Evolutionary conservation across 2,113 vertebrate species (phyloP).

Genomic region (Aleadryas rufinucha): DNA sequence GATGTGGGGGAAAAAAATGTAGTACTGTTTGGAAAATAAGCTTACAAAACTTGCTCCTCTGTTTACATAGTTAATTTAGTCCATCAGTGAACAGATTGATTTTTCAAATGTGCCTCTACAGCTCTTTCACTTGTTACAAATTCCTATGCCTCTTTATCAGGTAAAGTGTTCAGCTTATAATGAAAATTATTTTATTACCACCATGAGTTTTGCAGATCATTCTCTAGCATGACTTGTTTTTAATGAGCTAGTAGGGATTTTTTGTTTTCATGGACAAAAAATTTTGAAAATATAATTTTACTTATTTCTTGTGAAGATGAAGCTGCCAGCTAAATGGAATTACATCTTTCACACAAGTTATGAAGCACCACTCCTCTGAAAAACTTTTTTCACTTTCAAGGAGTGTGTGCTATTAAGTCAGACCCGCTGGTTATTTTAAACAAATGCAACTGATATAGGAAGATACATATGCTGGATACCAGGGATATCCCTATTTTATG

Average conservation of each 20-base stretch:
- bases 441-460: not conserved
- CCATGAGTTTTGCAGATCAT: not conserved
- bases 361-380: not conserved
- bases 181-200: not conserved
- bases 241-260: not conserved
- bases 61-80: not conserved
- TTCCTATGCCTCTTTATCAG: not conserved
- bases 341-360: not conserved
- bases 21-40: not conserved
- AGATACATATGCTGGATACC: not conserved
- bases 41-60: not conserved
- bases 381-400: not conserved
- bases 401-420: not conserved
- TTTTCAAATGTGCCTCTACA: not conserved
- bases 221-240: not conserved
- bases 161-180: not conserved
- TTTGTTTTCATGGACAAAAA: not conserved
- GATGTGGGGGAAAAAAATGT: not conserved
- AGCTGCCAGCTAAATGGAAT: not conserved
- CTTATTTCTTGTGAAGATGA: not conserved
- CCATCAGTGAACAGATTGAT: not conserved
- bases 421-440: not conserved
- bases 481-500: not conserved
- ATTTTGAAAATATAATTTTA: not conserved
- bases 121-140: not conserved